phyloP scores from a whole-genome alignment of 2,797 vertebrate species.

The Xiphophorus birchmanni region DNA sequence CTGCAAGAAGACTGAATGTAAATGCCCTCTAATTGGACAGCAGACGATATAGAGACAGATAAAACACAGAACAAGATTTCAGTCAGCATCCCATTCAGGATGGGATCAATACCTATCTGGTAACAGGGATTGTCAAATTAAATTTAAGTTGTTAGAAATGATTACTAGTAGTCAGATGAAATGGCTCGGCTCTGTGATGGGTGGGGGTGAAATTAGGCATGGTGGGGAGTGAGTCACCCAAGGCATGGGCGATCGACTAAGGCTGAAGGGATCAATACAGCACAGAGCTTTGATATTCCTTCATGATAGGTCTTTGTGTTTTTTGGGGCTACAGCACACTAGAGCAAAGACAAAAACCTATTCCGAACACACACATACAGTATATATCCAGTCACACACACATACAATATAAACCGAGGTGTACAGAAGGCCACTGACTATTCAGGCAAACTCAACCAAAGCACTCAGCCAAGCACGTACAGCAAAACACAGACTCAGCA shows the following conservation, averaged over 20 bases:
- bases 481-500: conserved; percentile 60
- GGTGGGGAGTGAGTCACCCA: conserved; percentile 62
- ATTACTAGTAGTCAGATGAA: conserved; percentile 76
- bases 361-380: conserved; percentile 15
- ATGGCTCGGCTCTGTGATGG: conserved; percentile 68
- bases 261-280: conserved; percentile 71
- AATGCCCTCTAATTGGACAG: conserved; percentile 66
- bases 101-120: conserved; percentile 78
- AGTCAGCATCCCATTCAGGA: conserved; percentile 48
- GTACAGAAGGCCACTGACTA: conserved; percentile 54
- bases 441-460: conserved; percentile 58
- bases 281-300: conserved; percentile 76
- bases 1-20: conserved; percentile 59
- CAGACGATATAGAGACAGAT: conserved; percentile 64
- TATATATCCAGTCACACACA: conserved; percentile 5
- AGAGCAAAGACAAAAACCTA: conserved; percentile 62
- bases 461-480: conserved; percentile 62
- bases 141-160: conserved; percentile 81
- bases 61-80: conserved; percentile 68
- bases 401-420: conserved; percentile 34
- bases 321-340: conserved; percentile 53
- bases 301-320: conserved; percentile 73
- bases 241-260: conserved; percentile 71
- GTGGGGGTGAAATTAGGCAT: conserved; percentile 65
- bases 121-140: conserved; percentile 79